Evolutionary conservation across 1,140 invertebrate genomes (phyloP), one percentile per base, ranked within the genome.

Genomic region (Leguminivora glycinivorella): DNA sequence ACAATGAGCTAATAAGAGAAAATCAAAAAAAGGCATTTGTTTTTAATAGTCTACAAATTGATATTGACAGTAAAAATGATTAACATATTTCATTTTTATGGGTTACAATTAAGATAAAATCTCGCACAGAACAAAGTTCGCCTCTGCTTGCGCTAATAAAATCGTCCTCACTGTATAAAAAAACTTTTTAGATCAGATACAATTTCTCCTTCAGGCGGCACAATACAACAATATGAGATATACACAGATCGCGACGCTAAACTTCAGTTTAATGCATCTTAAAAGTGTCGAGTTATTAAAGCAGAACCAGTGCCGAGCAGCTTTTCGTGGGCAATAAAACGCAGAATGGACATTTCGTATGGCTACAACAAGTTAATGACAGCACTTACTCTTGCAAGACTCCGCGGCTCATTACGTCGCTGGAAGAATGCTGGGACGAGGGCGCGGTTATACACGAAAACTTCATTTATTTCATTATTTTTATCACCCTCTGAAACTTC

Each of bases 311-410:
- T 17, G 58, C 58, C 22, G 25, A 60, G 56, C 56, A 31, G 25
- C 58, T 29, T 63, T 63, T 63, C 26, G 58, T 63, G 58, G 58
- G 58, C 34, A 63, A 63, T 63, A 63, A 63, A 63, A 63, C 58
- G 58, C 24, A 63, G 58, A 63, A 63, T 34, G 58, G 58, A 63
- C 58, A 63, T 63, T 63, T 31, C 58, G 58, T 63, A 34, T 34
- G 26, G 58, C 58, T 63, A 63, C 58, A 63, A 63, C 58, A 34
- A 63, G 58, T 63, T 63, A 63, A 63, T 63, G 58, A 63, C 29
- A 24, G 29, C 26, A 63, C 58, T 63, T 63, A 63, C 26, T 63
- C 58, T 29, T 22, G 58, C 14, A 63, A 63, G 26, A 63, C 58
- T 29, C 56, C 26, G 2, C 22, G 24, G 29, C 22, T 63, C 58